Conservation (phyloP, 2,797 vertebrate genomes). For the Epinephelus awoara region DNA sequence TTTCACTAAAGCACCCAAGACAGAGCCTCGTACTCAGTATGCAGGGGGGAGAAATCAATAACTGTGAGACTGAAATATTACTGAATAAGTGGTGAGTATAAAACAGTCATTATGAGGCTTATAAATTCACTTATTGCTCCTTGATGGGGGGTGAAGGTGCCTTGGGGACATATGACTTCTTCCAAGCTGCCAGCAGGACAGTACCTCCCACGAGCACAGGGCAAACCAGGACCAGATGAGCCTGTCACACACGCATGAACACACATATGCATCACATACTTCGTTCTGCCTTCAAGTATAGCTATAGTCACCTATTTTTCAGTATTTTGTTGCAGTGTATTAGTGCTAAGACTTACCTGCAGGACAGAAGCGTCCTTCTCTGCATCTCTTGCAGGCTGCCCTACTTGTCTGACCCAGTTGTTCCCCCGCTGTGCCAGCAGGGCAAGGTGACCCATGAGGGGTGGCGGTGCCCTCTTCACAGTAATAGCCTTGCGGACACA, state of each 20-base stretch:
- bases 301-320: background rate
- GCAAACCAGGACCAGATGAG: slow-evolving; percentile 84
- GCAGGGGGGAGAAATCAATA: background rate
- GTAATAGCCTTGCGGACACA: slow-evolving; percentile 89
- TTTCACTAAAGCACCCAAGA: slow-evolving; percentile 1
- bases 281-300: slow-evolving; percentile 2
- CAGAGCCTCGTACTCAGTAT: background rate
- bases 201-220: slow-evolving; percentile 88
- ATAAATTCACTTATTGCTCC: slow-evolving; percentile 85
- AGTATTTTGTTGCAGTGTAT: slow-evolving; percentile 27
- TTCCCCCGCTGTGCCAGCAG: slow-evolving; percentile 87
- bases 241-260: slow-evolving; percentile 71
- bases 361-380: slow-evolving; percentile 89
- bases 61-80: background rate
- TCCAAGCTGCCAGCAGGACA: slow-evolving; percentile 87
- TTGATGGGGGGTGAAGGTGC: slow-evolving; percentile 89
- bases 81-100: background rate
- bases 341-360: slow-evolving; percentile 79
- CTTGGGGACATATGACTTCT: slow-evolving; percentile 86
- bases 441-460: slow-evolving; percentile 88
- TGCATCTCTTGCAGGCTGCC: slow-evolving; percentile 88
- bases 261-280: background rate
- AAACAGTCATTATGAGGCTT: background rate
- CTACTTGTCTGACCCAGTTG: slow-evolving; percentile 90
- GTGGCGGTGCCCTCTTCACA: slow-evolving; percentile 88